Evolutionary conservation across 1,140 invertebrate species (phyloP), one percentile per base, ranked within the genome.

Genomic region (Lanistes nyassanus): DNA sequence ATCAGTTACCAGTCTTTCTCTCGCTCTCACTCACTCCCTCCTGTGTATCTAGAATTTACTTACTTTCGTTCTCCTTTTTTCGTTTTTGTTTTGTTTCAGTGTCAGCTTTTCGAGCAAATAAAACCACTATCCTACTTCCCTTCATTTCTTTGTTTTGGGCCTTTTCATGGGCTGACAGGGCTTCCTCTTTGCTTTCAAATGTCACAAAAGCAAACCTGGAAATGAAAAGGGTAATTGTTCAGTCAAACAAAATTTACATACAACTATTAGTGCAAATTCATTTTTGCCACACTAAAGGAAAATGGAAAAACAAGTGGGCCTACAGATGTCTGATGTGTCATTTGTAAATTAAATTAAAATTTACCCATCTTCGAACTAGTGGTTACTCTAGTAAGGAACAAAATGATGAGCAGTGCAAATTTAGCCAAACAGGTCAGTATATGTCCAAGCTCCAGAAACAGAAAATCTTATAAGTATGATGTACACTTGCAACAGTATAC

Each of bases 171-270:
- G 64, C 29, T 26, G 67, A 2, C 56, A 70, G 74, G n/a, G 71
- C 66, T 37, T 69, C 55, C 21, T 73, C 36, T n/a, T 62, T 29
- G 39, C 37, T 74, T 26, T 71, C 36, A 53, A 78, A 78, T 31
- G 26, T 23, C 7, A 60, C 58, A 67, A 78, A 74, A 29, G 55
- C 72, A 78, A 39, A 78, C 16, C 76, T 78, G 62, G 16, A 31
- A n/a, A 29, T 26, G 42, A 29, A 56, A 31, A 42, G 9, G 42
- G 31, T 31, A 56, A 42, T 31, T 34, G 26, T 37, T 55, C 16
- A 31, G 16, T 16, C 19, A 69, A 58, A 70, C 9, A 69, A 69
- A 69, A 26, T 34, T 1, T n/a, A n/a, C n/a, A n/a, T n/a, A n/a
- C n/a, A n/a, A n/a, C n/a, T n/a, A n/a, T n/a, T n/a, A n/a, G n/a